phyloP scores from a whole-genome alignment of 2,888 invertebrate species.

The Homarus gammarus region DNA sequence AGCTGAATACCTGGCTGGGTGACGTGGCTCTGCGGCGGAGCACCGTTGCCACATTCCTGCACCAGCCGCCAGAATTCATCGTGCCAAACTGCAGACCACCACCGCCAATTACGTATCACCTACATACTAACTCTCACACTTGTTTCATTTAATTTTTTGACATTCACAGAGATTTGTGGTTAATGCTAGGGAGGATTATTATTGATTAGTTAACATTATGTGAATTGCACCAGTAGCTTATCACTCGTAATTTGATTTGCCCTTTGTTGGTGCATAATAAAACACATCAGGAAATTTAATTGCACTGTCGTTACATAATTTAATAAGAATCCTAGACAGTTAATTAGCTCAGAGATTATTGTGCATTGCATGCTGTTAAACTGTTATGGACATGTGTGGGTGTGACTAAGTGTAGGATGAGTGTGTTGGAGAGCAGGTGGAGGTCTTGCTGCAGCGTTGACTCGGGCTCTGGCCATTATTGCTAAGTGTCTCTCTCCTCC shows the following conservation, averaged over 20 bases:
- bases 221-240: no score
- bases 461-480: conserved; percentile 33
- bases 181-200: no score
- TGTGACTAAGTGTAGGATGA: conserved; percentile 29
- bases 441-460: conserved; percentile 55
- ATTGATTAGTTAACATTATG: no score
- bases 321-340: background rate
- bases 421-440: conserved; percentile 45
- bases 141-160: no score
- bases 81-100: conserved; percentile 70
- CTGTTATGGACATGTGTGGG: conserved; percentile 33
- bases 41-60: conserved; percentile 49
- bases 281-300: no score
- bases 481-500: conserved; percentile 52
- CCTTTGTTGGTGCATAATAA: no score
- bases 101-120: conserved; percentile 35
- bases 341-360: background rate
- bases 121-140: conserved; percentile 26
- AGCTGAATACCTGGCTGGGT: conserved; percentile 64
- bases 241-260: no score
- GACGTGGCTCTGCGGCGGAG: conserved; percentile 69
- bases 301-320: no score
- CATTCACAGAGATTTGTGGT: no score
- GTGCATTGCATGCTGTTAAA: background rate
- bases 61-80: conserved; percentile 72